Percentiles rank a stretch among this genome's conserved stretches.
Conservation (phyloP, 1,140 invertebrate species). For the Drosophila prosaltans region DNA sequence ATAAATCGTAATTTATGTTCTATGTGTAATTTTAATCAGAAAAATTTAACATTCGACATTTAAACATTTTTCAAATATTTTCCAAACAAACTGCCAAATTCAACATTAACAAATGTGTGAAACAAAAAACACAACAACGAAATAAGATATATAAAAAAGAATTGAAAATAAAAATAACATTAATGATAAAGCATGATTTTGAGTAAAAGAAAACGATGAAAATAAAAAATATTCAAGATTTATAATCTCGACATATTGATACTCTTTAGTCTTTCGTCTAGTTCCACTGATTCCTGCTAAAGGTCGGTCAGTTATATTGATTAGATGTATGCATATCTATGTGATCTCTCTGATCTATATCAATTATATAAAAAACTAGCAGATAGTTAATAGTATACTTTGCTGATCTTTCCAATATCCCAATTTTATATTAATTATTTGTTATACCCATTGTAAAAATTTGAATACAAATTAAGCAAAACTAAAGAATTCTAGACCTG, state of each 20-base stretch:
- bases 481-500: conserved; percentile 53
- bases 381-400: too few relatives aligned
- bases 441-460: too few relatives aligned
- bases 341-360: too few relatives aligned
- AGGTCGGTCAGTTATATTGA: too few relatives aligned
- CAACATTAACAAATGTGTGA: conserved; percentile 39
- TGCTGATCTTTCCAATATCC: too few relatives aligned
- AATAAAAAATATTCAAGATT: not conserved
- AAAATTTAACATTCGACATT: conserved; percentile 21
- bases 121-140: conserved; percentile 63
- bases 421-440: too few relatives aligned
- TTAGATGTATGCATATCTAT: too few relatives aligned
- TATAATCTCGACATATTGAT: not conserved
- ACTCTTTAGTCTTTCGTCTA: not conserved
- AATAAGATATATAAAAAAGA: conserved; percentile 37
- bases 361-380: too few relatives aligned
- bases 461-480: conserved; percentile 27
- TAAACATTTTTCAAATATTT: conserved; percentile 55
- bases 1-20: not conserved
- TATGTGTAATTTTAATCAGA: not conserved
- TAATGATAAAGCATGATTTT: conserved; percentile 11
- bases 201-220: conserved; percentile 4
- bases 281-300: too few relatives aligned
- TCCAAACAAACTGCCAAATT: conserved; percentile 35
- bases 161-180: conserved; percentile 25